Percentiles rank a stretch among this genome's conserved stretches.
Conservation (phyloP, 2,888 invertebrate genomes). For the Girardia tigrina region DNA sequence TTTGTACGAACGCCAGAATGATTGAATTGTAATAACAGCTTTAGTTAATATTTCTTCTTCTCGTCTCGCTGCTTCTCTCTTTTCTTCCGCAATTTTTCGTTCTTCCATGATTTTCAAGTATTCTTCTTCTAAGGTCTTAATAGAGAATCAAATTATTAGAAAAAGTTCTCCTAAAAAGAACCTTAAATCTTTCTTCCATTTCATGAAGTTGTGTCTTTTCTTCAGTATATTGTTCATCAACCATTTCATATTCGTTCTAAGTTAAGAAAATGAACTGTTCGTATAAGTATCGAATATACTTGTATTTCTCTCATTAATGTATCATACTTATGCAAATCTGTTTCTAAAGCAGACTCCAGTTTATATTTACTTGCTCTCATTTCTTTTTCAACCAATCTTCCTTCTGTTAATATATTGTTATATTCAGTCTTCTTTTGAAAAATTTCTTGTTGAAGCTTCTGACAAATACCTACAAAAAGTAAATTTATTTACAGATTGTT, state of each 20-base stretch:
- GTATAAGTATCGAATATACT: constrained; percentile 39
- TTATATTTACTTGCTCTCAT: constrained; percentile 49
- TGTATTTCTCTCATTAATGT: constrained; percentile 49
- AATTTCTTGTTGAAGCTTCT: constrained; percentile 44
- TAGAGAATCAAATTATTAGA: no score
- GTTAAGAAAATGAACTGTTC: constrained; percentile 27
- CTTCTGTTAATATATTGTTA: constrained; percentile 44
- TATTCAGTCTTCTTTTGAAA: constrained; percentile 43
- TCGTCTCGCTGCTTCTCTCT: constrained; percentile 45
- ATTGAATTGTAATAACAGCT: constrained; percentile 49
- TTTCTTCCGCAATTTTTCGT: constrained; percentile 44
- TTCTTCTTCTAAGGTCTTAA: constrained; percentile 39
- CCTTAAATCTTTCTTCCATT: constrained; percentile 49
- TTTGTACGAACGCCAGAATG: constrained; percentile 51
- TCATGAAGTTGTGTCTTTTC: constrained; percentile 50
- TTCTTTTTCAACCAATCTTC: constrained; percentile 45
- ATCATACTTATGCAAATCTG: constrained; percentile 49
- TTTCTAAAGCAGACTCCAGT: constrained; percentile 49
- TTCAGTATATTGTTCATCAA: constrained; percentile 47
- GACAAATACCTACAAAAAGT: constrained; percentile 39
- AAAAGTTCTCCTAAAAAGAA: no score
- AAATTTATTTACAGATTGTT: no score
- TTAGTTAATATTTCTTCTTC: constrained; percentile 45
- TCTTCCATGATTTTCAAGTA: constrained; percentile 48
- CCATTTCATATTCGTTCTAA: constrained; percentile 49